phyloP scores from a whole-genome alignment of 2,113 vertebrate genomes.

The Hystrix cristata region DNA sequence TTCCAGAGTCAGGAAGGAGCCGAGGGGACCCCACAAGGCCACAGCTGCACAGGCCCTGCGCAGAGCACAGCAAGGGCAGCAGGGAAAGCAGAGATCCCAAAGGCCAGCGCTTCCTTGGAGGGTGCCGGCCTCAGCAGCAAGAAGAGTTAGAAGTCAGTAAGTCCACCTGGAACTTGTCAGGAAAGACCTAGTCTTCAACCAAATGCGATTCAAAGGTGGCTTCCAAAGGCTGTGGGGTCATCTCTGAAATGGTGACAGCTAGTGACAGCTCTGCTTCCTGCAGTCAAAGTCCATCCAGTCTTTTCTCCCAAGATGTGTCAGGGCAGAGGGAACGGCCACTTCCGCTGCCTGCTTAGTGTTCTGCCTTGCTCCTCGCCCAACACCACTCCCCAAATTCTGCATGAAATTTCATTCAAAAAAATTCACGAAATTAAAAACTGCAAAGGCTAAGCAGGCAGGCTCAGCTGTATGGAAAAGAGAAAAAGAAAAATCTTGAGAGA shows the following conservation, averaged over 20 bases:
- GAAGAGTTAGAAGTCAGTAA: background rate
- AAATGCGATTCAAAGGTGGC: background rate
- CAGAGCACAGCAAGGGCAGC: background rate
- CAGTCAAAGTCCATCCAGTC: background rate
- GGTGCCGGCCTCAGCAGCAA: background rate
- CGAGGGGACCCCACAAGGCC: background rate
- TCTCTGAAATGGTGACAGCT: background rate
- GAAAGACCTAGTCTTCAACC: constrained; percentile 47
- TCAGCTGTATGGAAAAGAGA: constrained; percentile 53
- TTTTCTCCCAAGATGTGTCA: background rate
- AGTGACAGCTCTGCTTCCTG: background rate
- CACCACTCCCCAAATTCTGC: background rate
- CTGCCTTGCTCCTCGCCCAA: background rate
- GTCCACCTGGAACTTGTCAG: background rate
- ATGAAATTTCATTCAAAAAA: constrained; percentile 80
- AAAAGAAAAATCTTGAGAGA: constrained; percentile 62
- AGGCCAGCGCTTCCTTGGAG: constrained; percentile 13
- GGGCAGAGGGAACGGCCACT: background rate
- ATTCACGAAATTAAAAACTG: constrained; percentile 68
- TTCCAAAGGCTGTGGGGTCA: background rate
- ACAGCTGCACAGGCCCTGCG: background rate
- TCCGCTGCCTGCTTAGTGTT: background rate
- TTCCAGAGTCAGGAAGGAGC: background rate
- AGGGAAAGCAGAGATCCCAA: background rate
- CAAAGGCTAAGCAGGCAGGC: constrained; percentile 38